phyloP scores from a whole-genome alignment of 1,140 invertebrate species.

The Tetragonula clypearis region DNA sequence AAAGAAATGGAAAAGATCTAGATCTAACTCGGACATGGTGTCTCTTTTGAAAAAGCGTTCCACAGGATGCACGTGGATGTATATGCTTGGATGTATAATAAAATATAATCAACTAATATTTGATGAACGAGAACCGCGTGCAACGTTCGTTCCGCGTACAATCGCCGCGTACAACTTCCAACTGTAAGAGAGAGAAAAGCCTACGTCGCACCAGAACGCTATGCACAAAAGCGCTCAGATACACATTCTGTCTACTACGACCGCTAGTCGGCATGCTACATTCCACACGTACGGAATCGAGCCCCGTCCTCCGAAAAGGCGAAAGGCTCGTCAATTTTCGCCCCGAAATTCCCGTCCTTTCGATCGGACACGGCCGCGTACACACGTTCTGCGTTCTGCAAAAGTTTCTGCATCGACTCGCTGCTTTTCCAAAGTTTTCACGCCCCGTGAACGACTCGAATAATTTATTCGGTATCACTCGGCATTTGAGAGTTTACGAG shows the following conservation, averaged over 20 bases:
- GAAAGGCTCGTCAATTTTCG: background rate
- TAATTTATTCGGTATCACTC: no score
- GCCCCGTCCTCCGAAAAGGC: no score
- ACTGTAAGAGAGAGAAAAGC: background rate
- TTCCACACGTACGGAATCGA: constrained; percentile 12
- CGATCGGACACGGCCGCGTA: background rate
- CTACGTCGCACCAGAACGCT: constrained; percentile 46
- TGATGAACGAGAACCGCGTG: constrained; percentile 33
- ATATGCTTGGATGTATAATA: constrained; percentile 34
- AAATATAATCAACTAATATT: background rate
- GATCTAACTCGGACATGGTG: background rate
- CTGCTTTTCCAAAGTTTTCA: background rate
- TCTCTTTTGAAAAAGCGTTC: constrained; percentile 8
- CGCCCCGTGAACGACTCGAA: no score
- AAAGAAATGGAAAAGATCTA: background rate
- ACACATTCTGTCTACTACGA: constrained; percentile 63
- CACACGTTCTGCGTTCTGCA: background rate
- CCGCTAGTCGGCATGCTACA: constrained; percentile 67
- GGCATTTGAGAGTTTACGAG: no score
- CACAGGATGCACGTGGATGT: constrained; percentile 18
- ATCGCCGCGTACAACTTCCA: constrained; percentile 7
- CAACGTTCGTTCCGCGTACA: constrained; percentile 23
- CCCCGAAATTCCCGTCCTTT: background rate
- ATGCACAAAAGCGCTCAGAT: constrained; percentile 48
- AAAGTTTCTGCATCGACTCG: background rate